Conservation (phyloP, 2,888 invertebrate genomes). For the Glaucopsyche alexis region DNA sequence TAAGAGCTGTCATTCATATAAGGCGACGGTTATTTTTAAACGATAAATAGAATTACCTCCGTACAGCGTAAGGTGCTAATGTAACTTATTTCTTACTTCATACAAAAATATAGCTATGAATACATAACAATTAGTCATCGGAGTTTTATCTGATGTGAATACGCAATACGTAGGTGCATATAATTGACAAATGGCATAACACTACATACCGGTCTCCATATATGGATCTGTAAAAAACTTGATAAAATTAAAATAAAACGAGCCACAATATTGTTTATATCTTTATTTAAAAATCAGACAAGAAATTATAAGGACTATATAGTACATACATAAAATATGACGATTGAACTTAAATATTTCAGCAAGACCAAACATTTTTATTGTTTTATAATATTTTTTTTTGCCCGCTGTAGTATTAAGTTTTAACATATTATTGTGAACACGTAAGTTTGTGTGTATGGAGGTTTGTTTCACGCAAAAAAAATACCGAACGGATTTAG, state of each 20-base stretch:
- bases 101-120: background rate
- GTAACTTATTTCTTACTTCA: constrained; percentile 15
- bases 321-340: too few relatives aligned
- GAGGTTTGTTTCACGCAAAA: too few relatives aligned
- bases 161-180: constrained; percentile 17
- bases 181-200: background rate
- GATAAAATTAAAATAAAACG: constrained; percentile 15
- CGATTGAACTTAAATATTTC: too few relatives aligned
- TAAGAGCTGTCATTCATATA: constrained; percentile 21
- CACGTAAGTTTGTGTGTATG: too few relatives aligned
- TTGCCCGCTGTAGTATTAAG: too few relatives aligned
- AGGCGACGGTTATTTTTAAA: constrained; percentile 17
- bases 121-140: constrained; percentile 18
- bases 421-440: too few relatives aligned
- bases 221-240: constrained; percentile 14
- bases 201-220: constrained; percentile 24
- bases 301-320: background rate
- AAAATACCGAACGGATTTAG: too few relatives aligned
- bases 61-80: constrained; percentile 12
- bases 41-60: background rate
- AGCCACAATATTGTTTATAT: background rate
- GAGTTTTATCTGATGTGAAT: background rate
- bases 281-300: background rate
- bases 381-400: background rate
- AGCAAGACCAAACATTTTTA: background rate